Percentiles rank a stretch among this genome's conserved stretches.
These are phyloP conservation scores for Morone chrysops DNA, from an alignment of 2,113 vertebrate species.

Conservation along the genomic window DNA sequence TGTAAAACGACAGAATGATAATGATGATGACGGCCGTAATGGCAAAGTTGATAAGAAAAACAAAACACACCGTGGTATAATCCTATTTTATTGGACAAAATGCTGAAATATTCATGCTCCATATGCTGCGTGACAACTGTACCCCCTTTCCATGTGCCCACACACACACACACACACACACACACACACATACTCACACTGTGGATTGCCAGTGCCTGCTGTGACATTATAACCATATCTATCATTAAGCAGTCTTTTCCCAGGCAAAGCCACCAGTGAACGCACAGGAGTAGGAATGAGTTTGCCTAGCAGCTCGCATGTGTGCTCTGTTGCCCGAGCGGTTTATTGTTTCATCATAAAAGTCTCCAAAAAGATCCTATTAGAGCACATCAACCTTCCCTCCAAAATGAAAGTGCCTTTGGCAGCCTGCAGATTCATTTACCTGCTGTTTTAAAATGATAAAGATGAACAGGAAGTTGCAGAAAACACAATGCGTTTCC, in stretches of 20 bases:
- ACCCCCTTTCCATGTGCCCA: not conserved
- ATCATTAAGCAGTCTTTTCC: slow-evolving; percentile 56
- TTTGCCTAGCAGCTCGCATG: slow-evolving; percentile 6
- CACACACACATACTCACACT: not conserved
- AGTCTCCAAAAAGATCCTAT: slow-evolving; percentile 16
- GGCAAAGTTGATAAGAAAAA: slow-evolving; percentile 40
- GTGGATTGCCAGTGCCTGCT: slow-evolving; percentile 44
- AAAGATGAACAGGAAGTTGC: not conserved
- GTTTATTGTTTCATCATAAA: slow-evolving; percentile 57
- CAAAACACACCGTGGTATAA: slow-evolving; percentile 35
- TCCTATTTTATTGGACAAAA: slow-evolving; percentile 49
- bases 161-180: not conserved
- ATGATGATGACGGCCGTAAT: slow-evolving; percentile 47
- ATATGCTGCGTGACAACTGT: slow-evolving; percentile 40
- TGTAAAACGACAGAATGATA: slow-evolving; percentile 33
- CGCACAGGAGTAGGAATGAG: slow-evolving; percentile 14
- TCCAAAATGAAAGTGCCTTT: slow-evolving; percentile 36
- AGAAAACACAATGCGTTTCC: not conserved
- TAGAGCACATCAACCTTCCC: slow-evolving; percentile 2
- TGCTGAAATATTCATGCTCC: slow-evolving; percentile 65
- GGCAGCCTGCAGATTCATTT: not conserved
- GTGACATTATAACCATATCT: slow-evolving; percentile 54
- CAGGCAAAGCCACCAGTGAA: slow-evolving; percentile 54
- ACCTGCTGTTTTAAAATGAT: slow-evolving; percentile 1
- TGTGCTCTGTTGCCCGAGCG: slow-evolving; percentile 13